Base-by-base conservation (phyloP, 2,113 vertebrate species). In the Cheilinus undulatus region DNA sequence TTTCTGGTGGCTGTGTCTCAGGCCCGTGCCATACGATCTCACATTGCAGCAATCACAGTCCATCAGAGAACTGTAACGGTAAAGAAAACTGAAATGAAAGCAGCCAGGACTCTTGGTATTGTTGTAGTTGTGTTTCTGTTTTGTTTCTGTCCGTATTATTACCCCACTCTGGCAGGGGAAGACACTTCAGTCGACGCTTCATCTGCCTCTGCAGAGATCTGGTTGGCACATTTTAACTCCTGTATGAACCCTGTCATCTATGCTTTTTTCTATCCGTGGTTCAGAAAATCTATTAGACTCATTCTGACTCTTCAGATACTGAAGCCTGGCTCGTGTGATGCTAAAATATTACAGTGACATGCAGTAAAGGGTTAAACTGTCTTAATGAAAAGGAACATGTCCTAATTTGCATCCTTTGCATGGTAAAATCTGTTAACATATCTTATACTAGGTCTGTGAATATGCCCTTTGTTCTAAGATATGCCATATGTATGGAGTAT, bases 181-280 rank as follows among this genome's bases (percentile, higher is more conserved):
- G 66, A 88, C 23, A 85, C 67, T 14, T 49, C 58, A 2, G 14
- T 80, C 0, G 19, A 62, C 27, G 65, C 80, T 32, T 63, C 84
- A 1, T 32, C 69, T 6, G 73, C 26, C 7, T 48, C 34, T 3
- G 45, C 59, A 7, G 73, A 68, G 12, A 62, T 80, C 7, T 86
- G 76, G 73, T 30, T 86, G 34, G 49, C 65, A 5, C 73, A 86
- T 63, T 78, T 80, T 51, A 86, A 83, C 61, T 86, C 85, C n/a
- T 86, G 84, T 68, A 17, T 86, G 42, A 86, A 86, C 49, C 77
- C 77, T 5, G 2, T 77, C 9, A 76, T 77, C 20, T 80, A 84
- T 24, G 77, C 56, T 2, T 67, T 86, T 60, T 85, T 74, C 42
- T 85, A 88, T 30, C 73, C 86, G 2, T 88, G 86, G 86, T 88